These are phyloP conservation scores for Oriolus oriolus DNA, from an alignment of 2,113 vertebrate genomes.

Conservation along the genomic window DNA sequence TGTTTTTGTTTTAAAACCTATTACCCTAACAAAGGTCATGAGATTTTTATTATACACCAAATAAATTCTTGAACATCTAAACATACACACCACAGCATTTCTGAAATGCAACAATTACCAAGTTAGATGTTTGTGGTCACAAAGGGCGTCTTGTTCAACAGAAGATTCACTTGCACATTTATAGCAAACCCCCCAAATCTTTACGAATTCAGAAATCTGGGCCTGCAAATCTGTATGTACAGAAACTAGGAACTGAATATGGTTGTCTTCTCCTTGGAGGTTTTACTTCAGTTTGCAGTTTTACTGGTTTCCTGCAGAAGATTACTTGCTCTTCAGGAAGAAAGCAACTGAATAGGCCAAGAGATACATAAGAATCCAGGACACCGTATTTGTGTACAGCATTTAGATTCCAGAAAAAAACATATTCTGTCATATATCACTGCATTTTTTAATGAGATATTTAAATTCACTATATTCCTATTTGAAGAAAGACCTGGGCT, in stretches of 20 bases:
- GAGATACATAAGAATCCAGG: not conserved
- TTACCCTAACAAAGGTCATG: not conserved
- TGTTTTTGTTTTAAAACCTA: not conserved
- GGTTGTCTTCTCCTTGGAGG: not conserved
- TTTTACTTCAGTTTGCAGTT: constrained; percentile 5
- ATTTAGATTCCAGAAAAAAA: not conserved
- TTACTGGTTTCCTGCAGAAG: not conserved
- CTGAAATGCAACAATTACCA: not conserved
- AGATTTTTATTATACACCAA: not conserved
- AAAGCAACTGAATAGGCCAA: not conserved
- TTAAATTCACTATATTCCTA: not conserved
- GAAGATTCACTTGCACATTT: not conserved
- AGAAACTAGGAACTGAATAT: not conserved
- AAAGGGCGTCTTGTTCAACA: not conserved
- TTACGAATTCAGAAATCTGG: not conserved
- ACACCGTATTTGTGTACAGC: not conserved
- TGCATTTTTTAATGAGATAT: not conserved
- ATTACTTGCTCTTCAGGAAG: not conserved
- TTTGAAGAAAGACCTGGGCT: not conserved
- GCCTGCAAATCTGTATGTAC: not conserved
- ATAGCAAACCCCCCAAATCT: not conserved
- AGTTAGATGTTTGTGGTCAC: not conserved
- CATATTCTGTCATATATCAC: not conserved
- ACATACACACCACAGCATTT: not conserved
- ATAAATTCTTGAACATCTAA: not conserved